Evolutionary conservation across 2,888 invertebrate species (phyloP).

Genomic region (Agapetus fuscipes): DNA sequence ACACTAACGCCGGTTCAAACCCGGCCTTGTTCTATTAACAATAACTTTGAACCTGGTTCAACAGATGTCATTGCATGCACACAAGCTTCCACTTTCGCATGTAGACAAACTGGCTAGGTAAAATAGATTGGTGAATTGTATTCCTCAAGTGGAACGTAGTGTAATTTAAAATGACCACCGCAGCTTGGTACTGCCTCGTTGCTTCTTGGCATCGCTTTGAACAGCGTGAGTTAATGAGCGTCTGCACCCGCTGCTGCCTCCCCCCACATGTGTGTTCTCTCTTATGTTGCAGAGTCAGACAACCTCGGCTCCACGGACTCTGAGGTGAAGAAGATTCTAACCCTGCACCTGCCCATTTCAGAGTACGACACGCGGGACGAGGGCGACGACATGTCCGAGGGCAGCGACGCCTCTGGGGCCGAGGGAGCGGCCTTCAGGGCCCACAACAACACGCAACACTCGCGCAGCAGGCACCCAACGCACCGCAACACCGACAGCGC

Average conservation of each 20-base stretch:
- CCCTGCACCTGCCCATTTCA: constrained; percentile 87
- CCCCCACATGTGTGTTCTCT: constrained; percentile 12
- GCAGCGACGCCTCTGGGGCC: constrained; percentile 49
- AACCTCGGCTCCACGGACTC: constrained; percentile 92
- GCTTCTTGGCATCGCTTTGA: too few relatives aligned
- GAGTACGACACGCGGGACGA: constrained; percentile 81
- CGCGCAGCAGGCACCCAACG: constrained; percentile 33
- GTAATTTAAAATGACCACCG: too few relatives aligned
- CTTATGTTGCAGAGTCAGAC: constrained; percentile 68
- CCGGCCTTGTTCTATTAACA: too few relatives aligned
- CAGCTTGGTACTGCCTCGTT: too few relatives aligned
- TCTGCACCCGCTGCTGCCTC: constrained; percentile 18
- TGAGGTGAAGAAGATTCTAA: constrained; percentile 88
- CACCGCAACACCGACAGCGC: constrained; percentile 11
- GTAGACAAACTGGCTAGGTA: too few relatives aligned
- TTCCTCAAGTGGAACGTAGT: too few relatives aligned
- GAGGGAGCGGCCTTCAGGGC: constrained; percentile 28
- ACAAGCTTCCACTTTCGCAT: too few relatives aligned
- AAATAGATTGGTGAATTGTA: too few relatives aligned
- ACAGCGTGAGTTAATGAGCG: too few relatives aligned
- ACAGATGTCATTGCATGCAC: too few relatives aligned
- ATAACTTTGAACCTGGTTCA: too few relatives aligned
- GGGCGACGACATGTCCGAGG: constrained; percentile 69
- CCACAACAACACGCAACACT: constrained; percentile 29
- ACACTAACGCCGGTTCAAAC: too few relatives aligned